Base-by-base conservation (phyloP, 2,888 invertebrate genomes). In the Agriopis marginaria region DNA sequence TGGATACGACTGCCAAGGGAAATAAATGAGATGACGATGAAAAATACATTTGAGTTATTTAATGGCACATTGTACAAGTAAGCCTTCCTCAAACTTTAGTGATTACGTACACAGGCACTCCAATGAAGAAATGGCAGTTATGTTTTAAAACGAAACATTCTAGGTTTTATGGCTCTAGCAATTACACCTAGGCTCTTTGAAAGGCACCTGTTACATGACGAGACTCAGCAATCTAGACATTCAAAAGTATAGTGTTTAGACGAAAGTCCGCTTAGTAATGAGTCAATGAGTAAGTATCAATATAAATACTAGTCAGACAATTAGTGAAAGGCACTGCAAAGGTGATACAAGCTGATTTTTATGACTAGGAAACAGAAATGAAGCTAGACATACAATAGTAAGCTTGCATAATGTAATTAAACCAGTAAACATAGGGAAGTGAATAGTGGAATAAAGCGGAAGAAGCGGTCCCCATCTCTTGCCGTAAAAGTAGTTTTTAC, bases 371-470 rank as follows among this genome's bases (percentile, higher is more conserved):
- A 66, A 61, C 49, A 40, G 3, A 66, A 55, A 50, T 45, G 61
- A 23, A 61, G 61, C 53, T 50, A 55, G 23, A 54, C 47, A 55
- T 54, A 54, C 61, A 66, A 65, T 59, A 58, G 61, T 49, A 14
- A 49, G 51, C 50, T 56, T 62, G 61, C 62, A 45, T 56, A 56
- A 56, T 51, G 63, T 67, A 62, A 67, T 63, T 50, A 56, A 56
- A 55, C 39, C 39, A 56, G 14, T 50, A 56, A 64, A 64, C 60
- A 49, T 45, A 63, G 61, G 56, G 61, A 61, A 70, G 69, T 53
- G 47, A 58, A 66, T 39, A 10, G 54, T 45, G 53, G 45, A 51
- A 56, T 58, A 58, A 58, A 53, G 45, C 67, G 63, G 62, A 63
- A 68, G 51, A 54, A 42, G 55, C 23, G 45, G 11, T 50, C 45